Percentiles rank a stretch among this genome's conserved stretches.
phyloP scores from a whole-genome alignment of 2,113 vertebrate genomes.

The Pedetes capensis region DNA sequence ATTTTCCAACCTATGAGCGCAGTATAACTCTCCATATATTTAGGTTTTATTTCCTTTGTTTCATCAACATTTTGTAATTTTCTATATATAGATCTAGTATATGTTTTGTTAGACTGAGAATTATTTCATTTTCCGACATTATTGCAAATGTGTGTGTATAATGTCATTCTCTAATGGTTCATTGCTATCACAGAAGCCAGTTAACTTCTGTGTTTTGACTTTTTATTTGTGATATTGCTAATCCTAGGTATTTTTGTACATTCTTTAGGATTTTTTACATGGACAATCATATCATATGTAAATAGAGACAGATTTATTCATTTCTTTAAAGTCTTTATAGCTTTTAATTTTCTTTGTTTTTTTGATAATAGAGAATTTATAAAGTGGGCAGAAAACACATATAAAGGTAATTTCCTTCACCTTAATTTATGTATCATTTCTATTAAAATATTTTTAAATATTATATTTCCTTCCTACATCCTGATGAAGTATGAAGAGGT shows the following conservation, averaged over 20 bases:
- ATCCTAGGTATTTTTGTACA: background rate
- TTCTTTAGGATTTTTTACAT: slow-evolving; percentile 2
- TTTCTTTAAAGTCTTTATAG: background rate
- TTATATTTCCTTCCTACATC: too few relatives aligned
- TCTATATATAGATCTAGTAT: background rate
- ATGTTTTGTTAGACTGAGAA: background rate
- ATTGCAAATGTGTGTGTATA: background rate
- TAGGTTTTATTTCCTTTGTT: slow-evolving; percentile 20
- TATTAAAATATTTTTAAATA: too few relatives aligned
- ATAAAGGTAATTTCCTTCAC: too few relatives aligned
- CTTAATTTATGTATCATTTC: too few relatives aligned
- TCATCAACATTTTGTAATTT: background rate
- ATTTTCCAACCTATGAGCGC: background rate
- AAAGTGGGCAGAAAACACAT: too few relatives aligned
- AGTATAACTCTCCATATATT: background rate
- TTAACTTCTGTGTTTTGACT: slow-evolving; percentile 19
- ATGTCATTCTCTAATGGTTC: background rate
- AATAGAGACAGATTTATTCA: background rate
- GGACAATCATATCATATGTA: background rate
- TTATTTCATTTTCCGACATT: slow-evolving; percentile 23
- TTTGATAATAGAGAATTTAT: too few relatives aligned
- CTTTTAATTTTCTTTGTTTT: background rate
- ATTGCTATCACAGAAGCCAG: slow-evolving; percentile 1
- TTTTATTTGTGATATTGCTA: background rate
- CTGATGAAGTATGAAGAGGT: too few relatives aligned